phyloP scores from a whole-genome alignment of 2,888 invertebrate species.

The Chesias legatella region DNA sequence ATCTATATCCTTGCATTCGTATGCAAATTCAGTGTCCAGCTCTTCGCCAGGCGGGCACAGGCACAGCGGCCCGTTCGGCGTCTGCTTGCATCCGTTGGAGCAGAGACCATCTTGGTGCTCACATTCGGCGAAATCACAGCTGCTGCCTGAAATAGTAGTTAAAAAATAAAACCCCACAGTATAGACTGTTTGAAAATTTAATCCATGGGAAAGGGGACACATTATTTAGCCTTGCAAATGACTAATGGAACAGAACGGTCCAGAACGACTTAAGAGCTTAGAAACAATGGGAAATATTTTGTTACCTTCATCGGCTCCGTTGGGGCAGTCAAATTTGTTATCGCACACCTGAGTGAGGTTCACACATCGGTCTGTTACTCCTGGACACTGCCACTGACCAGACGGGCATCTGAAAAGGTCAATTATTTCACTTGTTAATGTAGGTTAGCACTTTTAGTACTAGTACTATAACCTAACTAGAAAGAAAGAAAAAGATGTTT shows the following conservation, averaged over 20 bases:
- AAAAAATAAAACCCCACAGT: too few species aligned
- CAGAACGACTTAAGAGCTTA: too few species aligned
- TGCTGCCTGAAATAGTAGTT: slow-evolving; percentile 66
- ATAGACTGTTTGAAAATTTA: too few species aligned
- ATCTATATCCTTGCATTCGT: slow-evolving; percentile 88
- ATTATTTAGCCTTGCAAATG: too few species aligned
- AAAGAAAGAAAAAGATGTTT: too few species aligned
- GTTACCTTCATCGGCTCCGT: slow-evolving; percentile 94
- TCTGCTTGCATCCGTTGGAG: slow-evolving; percentile 91
- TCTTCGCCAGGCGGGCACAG: slow-evolving; percentile 94
- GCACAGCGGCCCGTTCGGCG: slow-evolving; percentile 93
- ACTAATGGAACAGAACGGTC: too few species aligned
- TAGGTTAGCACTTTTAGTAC: too few species aligned
- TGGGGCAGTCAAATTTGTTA: slow-evolving; percentile 92
- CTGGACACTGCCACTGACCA: slow-evolving; percentile 93
- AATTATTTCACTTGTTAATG: too few species aligned
- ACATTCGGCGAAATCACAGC: slow-evolving; percentile 92
- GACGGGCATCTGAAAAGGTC: slow-evolving; percentile 81
- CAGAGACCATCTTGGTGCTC: slow-evolving; percentile 87
- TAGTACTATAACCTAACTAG: too few species aligned
- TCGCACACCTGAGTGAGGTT: slow-evolving; percentile 95
- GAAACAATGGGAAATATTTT: not conserved
- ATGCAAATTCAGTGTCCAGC: slow-evolving; percentile 82
- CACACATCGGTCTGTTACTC: slow-evolving; percentile 89
- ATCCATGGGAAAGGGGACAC: too few species aligned